phyloP scores from a whole-genome alignment of 2,797 vertebrate species.

The Euthynnus affinis region DNA sequence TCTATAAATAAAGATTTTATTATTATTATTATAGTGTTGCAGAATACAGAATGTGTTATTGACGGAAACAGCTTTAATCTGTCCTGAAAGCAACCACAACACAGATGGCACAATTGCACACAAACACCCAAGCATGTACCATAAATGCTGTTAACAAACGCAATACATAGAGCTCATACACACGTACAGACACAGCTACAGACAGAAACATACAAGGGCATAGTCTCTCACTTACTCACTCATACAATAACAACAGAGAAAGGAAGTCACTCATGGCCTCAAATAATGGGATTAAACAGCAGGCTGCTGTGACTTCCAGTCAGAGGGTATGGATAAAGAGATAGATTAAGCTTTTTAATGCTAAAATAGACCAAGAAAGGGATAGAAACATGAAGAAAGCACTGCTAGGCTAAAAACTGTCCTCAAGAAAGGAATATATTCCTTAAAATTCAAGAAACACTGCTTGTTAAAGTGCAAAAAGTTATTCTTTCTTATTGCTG shows the following conservation, averaged over 20 bases:
- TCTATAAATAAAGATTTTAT: too few species aligned
- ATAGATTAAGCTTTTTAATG: slow-evolving; percentile 44
- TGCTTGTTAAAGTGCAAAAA: background rate
- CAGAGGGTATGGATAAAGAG: slow-evolving; percentile 47
- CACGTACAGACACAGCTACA: slow-evolving; percentile 3
- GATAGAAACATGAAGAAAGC: background rate
- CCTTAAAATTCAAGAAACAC: background rate
- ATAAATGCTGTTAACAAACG: slow-evolving; percentile 19
- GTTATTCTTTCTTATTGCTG: background rate
- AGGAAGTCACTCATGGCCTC: slow-evolving; percentile 57
- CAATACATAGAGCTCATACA: background rate
- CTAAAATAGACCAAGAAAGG: slow-evolving; percentile 18
- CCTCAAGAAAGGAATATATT: background rate
- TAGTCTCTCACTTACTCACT: slow-evolving; percentile 15
- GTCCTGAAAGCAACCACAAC: slow-evolving; percentile 59
- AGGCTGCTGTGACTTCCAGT: slow-evolving; percentile 51
- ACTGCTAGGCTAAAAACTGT: background rate
- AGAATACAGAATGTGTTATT: slow-evolving; percentile 44
- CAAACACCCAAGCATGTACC: slow-evolving; percentile 18
- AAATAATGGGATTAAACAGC: slow-evolving; percentile 67
- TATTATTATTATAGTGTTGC: too few species aligned
- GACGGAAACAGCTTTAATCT: slow-evolving; percentile 39
- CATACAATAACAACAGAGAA: background rate
- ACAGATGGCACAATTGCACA: slow-evolving; percentile 57
- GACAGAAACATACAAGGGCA: slow-evolving; percentile 14